Evolutionary conservation across 2,797 vertebrate genomes (phyloP).

Genomic region (Crenichthys baileyi): DNA sequence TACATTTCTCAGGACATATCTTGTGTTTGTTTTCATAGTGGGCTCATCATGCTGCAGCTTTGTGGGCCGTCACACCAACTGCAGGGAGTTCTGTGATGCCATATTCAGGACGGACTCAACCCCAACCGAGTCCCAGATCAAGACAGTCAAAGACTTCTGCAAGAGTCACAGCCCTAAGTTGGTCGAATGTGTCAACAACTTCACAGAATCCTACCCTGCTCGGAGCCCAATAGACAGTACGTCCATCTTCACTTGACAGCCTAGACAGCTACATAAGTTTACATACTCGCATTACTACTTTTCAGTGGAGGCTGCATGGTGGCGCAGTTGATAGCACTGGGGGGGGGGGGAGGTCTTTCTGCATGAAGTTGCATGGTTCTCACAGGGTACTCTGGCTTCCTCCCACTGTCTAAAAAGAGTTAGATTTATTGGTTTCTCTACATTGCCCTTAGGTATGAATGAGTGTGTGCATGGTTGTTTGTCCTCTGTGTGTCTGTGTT

Average conservation of each 20-base stretch:
- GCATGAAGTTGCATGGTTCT: too few species aligned
- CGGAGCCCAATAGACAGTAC: constrained; percentile 96
- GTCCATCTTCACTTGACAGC: constrained; percentile 52
- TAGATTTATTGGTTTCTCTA: too few species aligned
- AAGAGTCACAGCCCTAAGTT: constrained; percentile 91
- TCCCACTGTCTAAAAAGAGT: too few species aligned
- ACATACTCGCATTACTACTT: too few species aligned
- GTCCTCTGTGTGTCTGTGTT: too few species aligned
- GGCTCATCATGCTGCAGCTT: constrained; percentile 97
- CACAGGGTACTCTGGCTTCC: too few species aligned
- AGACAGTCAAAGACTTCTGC: constrained; percentile 93
- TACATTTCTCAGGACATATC: background rate
- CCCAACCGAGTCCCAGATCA: constrained; percentile 95
- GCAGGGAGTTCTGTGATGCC: constrained; percentile 96
- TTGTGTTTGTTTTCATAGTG: constrained; percentile 78
- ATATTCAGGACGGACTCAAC: constrained; percentile 98
- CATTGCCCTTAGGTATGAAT: too few species aligned
- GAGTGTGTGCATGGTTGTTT: too few species aligned
- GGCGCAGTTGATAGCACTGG: too few species aligned
- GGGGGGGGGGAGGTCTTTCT: too few species aligned
- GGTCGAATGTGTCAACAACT: constrained; percentile 94
- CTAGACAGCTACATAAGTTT: background rate
- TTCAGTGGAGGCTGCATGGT: too few species aligned
- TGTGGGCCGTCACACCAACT: constrained; percentile 95
- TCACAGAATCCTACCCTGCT: constrained; percentile 96